Evolutionary conservation across 1,140 invertebrate species (phyloP), one percentile per base, ranked within the genome.

Genomic region (Trinorchestia longiramus): DNA sequence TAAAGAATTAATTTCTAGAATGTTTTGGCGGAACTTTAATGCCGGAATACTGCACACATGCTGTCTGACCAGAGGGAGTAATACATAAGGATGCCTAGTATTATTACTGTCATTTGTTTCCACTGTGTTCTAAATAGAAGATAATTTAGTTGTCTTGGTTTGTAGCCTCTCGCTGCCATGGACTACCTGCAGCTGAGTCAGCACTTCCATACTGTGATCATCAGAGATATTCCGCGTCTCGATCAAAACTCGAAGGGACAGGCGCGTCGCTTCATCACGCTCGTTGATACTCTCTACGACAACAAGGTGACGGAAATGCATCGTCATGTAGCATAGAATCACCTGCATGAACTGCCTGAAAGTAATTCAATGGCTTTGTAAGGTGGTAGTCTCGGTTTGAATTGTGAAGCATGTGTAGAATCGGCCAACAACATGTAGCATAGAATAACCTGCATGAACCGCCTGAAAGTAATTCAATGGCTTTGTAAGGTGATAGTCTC

Each of bases 221-320:
- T 99, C 97, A 97, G 99, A 97, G 98, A 99, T 97, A 97, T 99
- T 87, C 99, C 99, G 44, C 98, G 98, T 97, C 97, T 99, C 97
- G 98, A 98, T 97, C 97, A 98, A n/a, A 98, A 98, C 97, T 97
- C 98, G 47, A 98, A 98, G 97, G 99, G 98, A 41, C 98, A 99
- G 97, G 98, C 99, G 95, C 98, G 99, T 97, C 97, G 99, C 97
- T 99, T 99, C 97, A 99, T 99, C 96, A 99, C 99, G 1, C 97
- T 99, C 0, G 99, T 99, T 97, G 99, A 99, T 97, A 99, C 99
- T 0, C 97, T 99, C 0, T 99, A 99, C 97, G 99, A 99, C 97
- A 98, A 99, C 97, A 98, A 98, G 97, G 96, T 96, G 43, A 88
- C 11, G 11, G 87, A 19, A 53, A 19, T 19, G 6, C 47, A 11